Evolutionary conservation across 2,888 invertebrate genomes (phyloP), one percentile per base, ranked within the genome.

Genomic region (Ligdia adustata): DNA sequence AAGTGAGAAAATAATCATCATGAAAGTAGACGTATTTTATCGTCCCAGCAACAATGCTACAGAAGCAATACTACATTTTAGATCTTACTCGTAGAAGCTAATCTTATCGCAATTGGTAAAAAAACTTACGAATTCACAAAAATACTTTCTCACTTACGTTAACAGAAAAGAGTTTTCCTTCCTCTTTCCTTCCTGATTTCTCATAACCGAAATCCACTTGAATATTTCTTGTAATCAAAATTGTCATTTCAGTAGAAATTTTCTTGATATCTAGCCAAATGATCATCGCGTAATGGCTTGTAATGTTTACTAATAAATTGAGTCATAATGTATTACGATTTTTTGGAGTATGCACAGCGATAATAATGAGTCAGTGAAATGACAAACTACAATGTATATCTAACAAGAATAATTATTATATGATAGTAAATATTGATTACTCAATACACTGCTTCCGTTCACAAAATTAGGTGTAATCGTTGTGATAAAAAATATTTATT

Each of bases 261-360:
- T 7, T 6, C n/a, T 15, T 16, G 33, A 18, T 50, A 54, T 45
- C 18, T 31, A 22, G 27, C 27, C 39, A 26, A 38, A 42, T 29
- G 28, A 43, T 49, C 43, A 43, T 39, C 12, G 22, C 43, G 38
- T 47, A 48, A 44, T 7, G 5, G 4, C 13, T 22, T 12, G 31
- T 45, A 31, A 41, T 48, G 32, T 42, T 49, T 52, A 43, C 11
- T 53, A 38, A 44, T 40, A 41, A 52, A 53, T 55, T 57, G 52
- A 60, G 50, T 60, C 57, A 57, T 52, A n/a, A n/a, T n/a, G n/a
- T n/a, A 24, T 48, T 52, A 35, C 34, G 26, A 7, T 22, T 34
- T 22, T 39, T 37, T 14, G 1, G 6, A 7, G 14, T 40, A 12
- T 15, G 18, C 15, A 12, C 12, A 18, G 28, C 12, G 9, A 46